These are phyloP conservation scores for Opisthocomus hoazin DNA, from an alignment of 2,113 vertebrate genomes.

Conservation along the genomic window DNA sequence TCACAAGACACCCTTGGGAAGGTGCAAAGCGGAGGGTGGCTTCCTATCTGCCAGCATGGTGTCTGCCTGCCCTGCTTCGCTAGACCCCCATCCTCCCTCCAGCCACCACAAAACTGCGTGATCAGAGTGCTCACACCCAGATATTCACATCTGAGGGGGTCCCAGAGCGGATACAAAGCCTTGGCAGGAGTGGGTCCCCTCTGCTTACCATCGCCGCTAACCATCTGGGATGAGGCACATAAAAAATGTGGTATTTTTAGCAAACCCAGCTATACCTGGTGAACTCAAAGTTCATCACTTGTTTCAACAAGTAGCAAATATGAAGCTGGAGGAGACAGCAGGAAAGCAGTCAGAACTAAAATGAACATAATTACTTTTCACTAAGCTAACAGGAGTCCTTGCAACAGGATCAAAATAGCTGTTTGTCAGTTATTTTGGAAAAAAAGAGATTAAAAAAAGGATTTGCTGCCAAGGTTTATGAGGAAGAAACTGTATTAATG, in stretches of 20 bases:
- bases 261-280: background rate
- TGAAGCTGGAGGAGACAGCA: background rate
- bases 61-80: background rate
- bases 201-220: background rate
- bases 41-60: background rate
- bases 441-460: background rate
- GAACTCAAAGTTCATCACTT: background rate
- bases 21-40: background rate
- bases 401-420: background rate
- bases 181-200: background rate
- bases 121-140: background rate
- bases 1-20: background rate
- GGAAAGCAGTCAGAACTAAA: background rate
- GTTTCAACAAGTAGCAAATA: background rate
- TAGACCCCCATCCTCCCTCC: background rate
- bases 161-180: background rate
- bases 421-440: background rate
- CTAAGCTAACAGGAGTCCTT: background rate
- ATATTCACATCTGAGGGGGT: background rate
- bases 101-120: background rate
- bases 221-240: background rate
- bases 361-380: background rate
- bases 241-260: background rate
- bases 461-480: background rate
- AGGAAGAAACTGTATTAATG: background rate